Evolutionary conservation across 2,888 invertebrate species (phyloP).

Genomic region (Campoletis raptor): DNA sequence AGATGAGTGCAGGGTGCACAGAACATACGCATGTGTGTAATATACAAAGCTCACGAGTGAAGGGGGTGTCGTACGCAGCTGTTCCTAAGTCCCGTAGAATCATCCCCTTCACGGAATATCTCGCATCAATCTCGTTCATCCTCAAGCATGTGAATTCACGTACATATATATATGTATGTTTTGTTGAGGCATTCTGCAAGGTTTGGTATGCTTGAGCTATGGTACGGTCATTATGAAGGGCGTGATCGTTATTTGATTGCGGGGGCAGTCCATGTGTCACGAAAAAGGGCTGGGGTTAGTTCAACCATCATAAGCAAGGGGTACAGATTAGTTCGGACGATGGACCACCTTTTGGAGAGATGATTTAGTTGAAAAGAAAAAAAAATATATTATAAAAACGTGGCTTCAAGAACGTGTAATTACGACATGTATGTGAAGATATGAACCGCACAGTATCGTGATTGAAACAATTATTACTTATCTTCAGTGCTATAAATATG

Average conservation of each 20-base stretch:
- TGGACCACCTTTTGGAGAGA: constrained; percentile 3
- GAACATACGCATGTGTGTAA: background rate
- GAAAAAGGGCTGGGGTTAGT: constrained; percentile 34
- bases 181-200: constrained; percentile 34
- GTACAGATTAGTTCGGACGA: constrained; percentile 12
- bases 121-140: constrained; percentile 57
- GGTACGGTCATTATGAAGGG: constrained; percentile 79
- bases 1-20: background rate
- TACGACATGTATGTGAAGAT: background rate
- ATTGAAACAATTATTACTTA: background rate
- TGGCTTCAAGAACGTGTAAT: background rate
- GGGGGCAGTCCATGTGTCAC: constrained; percentile 73
- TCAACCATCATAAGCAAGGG: constrained; percentile 30
- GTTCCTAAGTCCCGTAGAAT: constrained; percentile 76
- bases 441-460: background rate
- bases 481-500: background rate
- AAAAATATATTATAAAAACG: background rate
- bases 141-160: constrained; percentile 41
- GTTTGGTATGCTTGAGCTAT: constrained; percentile 42
- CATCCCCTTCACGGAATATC: constrained; percentile 63
- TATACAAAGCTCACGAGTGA: constrained; percentile 63
- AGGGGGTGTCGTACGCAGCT: constrained; percentile 80
- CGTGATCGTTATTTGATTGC: constrained; percentile 81
- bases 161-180: background rate
- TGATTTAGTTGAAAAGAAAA: background rate